Conservation (phyloP, 2,797 vertebrate species). For the Hirundo rustica region DNA sequence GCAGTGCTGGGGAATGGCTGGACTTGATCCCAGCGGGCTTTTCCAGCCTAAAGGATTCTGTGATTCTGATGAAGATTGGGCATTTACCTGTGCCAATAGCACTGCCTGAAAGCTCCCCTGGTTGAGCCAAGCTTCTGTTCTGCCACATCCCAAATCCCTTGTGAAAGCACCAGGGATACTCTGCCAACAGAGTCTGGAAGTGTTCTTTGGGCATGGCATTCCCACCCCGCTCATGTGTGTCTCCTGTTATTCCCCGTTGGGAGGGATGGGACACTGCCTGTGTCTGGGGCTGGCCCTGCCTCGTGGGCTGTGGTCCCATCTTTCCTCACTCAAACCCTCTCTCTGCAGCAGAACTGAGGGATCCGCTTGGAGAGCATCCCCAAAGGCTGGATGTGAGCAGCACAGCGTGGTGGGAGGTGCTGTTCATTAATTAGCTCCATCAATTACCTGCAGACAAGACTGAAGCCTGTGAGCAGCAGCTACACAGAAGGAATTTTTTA, state of each 20-base stretch:
- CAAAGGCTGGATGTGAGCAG: neutral
- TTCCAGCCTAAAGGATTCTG: neutral
- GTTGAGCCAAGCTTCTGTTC: neutral
- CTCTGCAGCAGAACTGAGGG: neutral
- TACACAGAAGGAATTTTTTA: neutral
- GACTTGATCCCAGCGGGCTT: neutral
- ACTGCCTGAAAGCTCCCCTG: neutral
- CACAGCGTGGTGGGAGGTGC: neutral
- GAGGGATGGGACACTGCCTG: neutral
- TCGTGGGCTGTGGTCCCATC: neutral
- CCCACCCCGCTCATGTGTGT: rapidly evolving
- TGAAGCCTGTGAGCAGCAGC: neutral
- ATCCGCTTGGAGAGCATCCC: neutral
- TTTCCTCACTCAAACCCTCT: neutral
- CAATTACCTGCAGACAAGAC: neutral
- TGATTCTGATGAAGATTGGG: neutral
- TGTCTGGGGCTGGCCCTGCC: neutral
- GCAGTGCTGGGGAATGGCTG: neutral
- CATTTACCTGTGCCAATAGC: neutral
- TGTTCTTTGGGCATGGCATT: rapidly evolving
- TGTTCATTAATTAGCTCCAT: neutral
- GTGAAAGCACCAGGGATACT: neutral
- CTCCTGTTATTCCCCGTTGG: neutral
- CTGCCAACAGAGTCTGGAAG: rapidly evolving
- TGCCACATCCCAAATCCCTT: neutral